These are phyloP conservation scores for Oscheius sp. DNA, from an alignment of 2,888 invertebrate genomes.

Conservation along the genomic window DNA sequence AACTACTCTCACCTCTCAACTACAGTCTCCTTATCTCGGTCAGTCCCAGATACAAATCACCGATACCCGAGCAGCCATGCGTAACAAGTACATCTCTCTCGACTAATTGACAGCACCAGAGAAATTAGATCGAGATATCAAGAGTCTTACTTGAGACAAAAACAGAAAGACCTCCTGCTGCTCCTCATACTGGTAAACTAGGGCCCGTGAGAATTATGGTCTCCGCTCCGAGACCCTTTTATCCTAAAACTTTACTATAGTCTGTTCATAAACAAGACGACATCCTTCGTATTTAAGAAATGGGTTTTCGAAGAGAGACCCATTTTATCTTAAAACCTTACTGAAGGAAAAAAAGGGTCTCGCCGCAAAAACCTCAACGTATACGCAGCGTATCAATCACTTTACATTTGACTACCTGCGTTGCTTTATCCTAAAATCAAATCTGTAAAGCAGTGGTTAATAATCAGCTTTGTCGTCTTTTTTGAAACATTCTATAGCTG, in stretches of 20 bases:
- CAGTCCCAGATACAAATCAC: conserved; percentile 19
- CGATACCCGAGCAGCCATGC: conserved; percentile 6
- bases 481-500: too few relatives aligned
- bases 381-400: too few relatives aligned
- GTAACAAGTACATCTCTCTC: conserved; percentile 13
- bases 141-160: not conserved
- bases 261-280: not conserved
- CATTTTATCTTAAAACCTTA: too few relatives aligned
- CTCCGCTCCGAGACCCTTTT: not conserved
- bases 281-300: too few relatives aligned
- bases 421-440: too few relatives aligned
- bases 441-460: too few relatives aligned
- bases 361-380: too few relatives aligned
- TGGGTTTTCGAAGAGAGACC: too few relatives aligned
- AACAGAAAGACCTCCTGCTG: not conserved
- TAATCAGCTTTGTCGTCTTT: too few relatives aligned
- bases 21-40: not conserved
- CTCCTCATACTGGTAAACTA: too few relatives aligned
- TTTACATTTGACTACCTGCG: too few relatives aligned
- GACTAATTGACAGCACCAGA: conserved; percentile 2
- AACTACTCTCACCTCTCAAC: not conserved
- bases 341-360: too few relatives aligned
- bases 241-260: not conserved
- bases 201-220: not conserved
- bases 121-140: not conserved